A percentile compares a stretch with the other conserved stretches of the same genome.
Evolutionary conservation across 2,888 invertebrate species (phyloP).

Genomic region (Papilio elwesi): DNA sequence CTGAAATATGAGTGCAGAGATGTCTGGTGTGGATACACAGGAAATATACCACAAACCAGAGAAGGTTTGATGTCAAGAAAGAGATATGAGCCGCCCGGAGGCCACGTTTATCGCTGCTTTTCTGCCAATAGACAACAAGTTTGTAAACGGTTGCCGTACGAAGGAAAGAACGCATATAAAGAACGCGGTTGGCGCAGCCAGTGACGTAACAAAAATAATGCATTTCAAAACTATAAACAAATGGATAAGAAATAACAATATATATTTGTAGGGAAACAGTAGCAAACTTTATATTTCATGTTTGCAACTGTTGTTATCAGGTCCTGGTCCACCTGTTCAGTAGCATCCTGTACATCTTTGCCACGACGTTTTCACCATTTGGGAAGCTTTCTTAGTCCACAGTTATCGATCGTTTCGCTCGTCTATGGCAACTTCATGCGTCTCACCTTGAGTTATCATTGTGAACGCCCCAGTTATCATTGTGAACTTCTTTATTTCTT

Average conservation of each 20-base stretch:
- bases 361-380: neutral
- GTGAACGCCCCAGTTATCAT: no score
- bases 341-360: neutral
- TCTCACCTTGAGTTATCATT: no score
- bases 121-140: slow-evolving; percentile 72
- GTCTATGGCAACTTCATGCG: no score
- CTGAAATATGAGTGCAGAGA: slow-evolving; percentile 60
- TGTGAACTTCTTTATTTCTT: no score
- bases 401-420: neutral
- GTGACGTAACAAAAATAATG: slow-evolving; percentile 27
- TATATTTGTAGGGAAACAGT: no score
- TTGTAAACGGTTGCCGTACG: slow-evolving; percentile 57
- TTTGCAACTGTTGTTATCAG: neutral
- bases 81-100: slow-evolving; percentile 63
- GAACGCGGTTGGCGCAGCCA: slow-evolving; percentile 51
- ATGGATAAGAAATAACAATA: slow-evolving; percentile 1
- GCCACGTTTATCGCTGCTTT: slow-evolving; percentile 67
- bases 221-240: neutral
- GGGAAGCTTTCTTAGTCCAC: neutral
- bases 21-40: slow-evolving; percentile 70
- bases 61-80: slow-evolving; percentile 44
- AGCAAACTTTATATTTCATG: neutral
- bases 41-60: slow-evolving; percentile 51
- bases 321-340: neutral
- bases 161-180: slow-evolving; percentile 50